phyloP scores from a whole-genome alignment of 2,113 vertebrate genomes.

The Vulpes ferrilata region DNA sequence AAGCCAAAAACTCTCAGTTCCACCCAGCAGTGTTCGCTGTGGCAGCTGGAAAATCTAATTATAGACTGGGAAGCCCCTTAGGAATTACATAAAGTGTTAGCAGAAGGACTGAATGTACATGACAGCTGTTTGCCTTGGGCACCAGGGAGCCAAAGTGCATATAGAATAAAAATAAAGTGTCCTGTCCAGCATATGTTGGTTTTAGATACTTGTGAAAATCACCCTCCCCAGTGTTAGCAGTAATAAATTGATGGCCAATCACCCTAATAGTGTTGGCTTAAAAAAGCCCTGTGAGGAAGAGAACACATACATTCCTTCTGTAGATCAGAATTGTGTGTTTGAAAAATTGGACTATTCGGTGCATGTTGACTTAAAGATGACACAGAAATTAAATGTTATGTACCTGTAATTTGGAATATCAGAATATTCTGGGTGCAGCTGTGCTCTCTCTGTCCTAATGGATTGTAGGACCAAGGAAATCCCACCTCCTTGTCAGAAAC shows the following conservation, averaged over 20 bases:
- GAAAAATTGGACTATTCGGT: not conserved
- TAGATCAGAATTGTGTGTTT: not conserved
- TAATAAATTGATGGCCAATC: slow-evolving; percentile 37
- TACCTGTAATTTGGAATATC: not conserved
- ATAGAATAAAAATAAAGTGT: slow-evolving; percentile 74
- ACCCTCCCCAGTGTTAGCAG: not conserved
- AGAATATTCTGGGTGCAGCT: not conserved
- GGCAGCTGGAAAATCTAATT: slow-evolving; percentile 90
- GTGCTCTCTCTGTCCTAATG: not conserved
- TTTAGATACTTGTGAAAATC: slow-evolving; percentile 66
- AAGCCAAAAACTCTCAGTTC: slow-evolving; percentile 65
- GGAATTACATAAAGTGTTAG: slow-evolving; percentile 87
- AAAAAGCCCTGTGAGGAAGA: not conserved
- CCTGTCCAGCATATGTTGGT: slow-evolving; percentile 64
- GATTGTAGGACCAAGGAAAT: slow-evolving; percentile 44
- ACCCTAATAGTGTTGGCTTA: fast-evolving
- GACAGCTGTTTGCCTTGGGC: slow-evolving; percentile 87
- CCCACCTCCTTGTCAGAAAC: slow-evolving; percentile 44
- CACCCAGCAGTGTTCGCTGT: slow-evolving; percentile 55
- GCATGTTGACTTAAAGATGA: slow-evolving; percentile 64
- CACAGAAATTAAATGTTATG: not conserved
- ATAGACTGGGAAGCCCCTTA: slow-evolving; percentile 87
- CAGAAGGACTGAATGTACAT: slow-evolving; percentile 84
- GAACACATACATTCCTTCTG: not conserved
- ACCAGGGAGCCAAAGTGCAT: slow-evolving; percentile 71